Conservation (phyloP, 2,888 invertebrate species). For the Cynaeus angustus region DNA sequence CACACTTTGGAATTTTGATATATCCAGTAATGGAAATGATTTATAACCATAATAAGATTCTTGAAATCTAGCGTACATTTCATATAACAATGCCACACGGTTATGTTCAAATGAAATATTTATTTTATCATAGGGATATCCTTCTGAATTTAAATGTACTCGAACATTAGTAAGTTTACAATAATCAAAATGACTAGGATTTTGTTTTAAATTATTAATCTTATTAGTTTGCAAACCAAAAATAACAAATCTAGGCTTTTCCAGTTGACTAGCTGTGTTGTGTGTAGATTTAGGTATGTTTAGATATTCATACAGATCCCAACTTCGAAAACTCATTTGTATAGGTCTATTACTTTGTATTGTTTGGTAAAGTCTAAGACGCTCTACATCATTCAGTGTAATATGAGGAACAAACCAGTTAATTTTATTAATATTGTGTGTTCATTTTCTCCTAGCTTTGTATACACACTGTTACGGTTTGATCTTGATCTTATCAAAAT, state of each 20-base stretch:
- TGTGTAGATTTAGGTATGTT: conserved; percentile 61
- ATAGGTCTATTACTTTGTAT: conserved; percentile 45
- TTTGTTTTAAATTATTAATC: conserved; percentile 56
- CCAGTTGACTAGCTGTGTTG: conserved; percentile 60
- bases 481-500: conserved; percentile 61
- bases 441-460: conserved; percentile 21
- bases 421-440: conserved; percentile 47
- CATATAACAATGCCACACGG: conserved; percentile 55
- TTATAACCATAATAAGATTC: conserved; percentile 61
- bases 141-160: conserved; percentile 64
- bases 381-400: conserved; percentile 50
- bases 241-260: conserved; percentile 67
- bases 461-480: conserved; percentile 57
- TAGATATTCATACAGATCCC: conserved; percentile 67
- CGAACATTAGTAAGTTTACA: conserved; percentile 64
- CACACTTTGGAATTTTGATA: conserved; percentile 53
- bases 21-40: conserved; percentile 59
- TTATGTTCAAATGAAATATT: conserved; percentile 58
- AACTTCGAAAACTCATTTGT: conserved; percentile 61
- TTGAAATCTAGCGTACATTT: conserved; percentile 59
- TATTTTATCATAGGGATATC: conserved; percentile 65
- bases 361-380: conserved; percentile 48
- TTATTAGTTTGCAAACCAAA: conserved; percentile 66
- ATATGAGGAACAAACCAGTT: conserved; percentile 56
- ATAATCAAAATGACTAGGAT: conserved; percentile 55